These are phyloP conservation scores for Ectemnius continuus DNA, from an alignment of 2,888 invertebrate genomes.

Conservation along the genomic window DNA sequence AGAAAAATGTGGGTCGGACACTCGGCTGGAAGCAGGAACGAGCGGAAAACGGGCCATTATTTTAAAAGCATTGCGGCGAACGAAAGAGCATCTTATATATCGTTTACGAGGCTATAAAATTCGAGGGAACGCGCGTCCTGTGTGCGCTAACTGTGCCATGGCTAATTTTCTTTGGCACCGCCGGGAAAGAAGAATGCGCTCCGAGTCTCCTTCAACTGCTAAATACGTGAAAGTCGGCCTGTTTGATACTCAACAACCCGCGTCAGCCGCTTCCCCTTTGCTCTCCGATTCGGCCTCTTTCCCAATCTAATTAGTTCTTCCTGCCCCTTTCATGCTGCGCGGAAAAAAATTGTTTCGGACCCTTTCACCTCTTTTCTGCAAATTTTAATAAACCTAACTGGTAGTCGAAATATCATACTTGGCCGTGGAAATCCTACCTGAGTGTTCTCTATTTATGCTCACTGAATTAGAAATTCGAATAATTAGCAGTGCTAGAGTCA, in stretches of 20 bases:
- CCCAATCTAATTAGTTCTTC: too few relatives aligned
- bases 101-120: slow-evolving; percentile 5
- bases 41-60: slow-evolving; percentile 7
- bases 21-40: background rate
- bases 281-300: too few relatives aligned
- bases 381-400: too few relatives aligned
- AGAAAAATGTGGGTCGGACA: slow-evolving; percentile 9
- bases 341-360: too few relatives aligned
- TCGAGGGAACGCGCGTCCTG: slow-evolving; percentile 1
- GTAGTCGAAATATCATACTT: too few relatives aligned
- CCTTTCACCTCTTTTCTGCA: too few relatives aligned
- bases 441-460: too few relatives aligned
- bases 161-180: slow-evolving; percentile 8
- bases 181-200: background rate
- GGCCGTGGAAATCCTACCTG: too few relatives aligned
- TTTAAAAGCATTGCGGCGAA: slow-evolving; percentile 20
- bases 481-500: too few relatives aligned
- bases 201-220: background rate
- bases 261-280: background rate
- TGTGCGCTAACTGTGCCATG: slow-evolving; percentile 4
- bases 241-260: background rate
- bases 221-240: background rate
- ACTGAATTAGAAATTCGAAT: too few relatives aligned
- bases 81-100: background rate
- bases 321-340: too few relatives aligned